phyloP scores from a whole-genome alignment of 2,888 invertebrate genomes.

The Ceraclea dissimilis region DNA sequence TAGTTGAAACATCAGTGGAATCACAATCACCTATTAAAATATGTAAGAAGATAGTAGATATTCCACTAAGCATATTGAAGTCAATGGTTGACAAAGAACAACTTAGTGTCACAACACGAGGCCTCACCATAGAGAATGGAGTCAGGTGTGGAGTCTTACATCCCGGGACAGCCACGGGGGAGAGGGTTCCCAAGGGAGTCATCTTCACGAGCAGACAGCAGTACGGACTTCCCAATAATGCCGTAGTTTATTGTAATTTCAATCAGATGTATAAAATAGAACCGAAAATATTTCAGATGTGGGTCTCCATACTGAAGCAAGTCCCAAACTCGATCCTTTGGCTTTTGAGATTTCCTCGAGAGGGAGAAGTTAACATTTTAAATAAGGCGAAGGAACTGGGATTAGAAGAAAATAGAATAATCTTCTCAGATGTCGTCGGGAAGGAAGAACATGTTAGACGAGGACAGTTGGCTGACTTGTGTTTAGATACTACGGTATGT shows the following conservation, averaged over 20 bases:
- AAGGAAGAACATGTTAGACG: constrained; percentile 89
- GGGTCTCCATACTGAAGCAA: constrained; percentile 75
- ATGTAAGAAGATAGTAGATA: background rate
- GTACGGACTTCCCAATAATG: constrained; percentile 82
- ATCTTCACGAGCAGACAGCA: constrained; percentile 84
- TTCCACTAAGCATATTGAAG: background rate
- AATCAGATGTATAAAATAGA: constrained; percentile 94
- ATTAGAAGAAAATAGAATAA: constrained; percentile 53
- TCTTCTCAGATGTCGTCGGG: constrained; percentile 89
- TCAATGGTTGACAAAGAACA: constrained; percentile 5
- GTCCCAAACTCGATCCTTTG: constrained; percentile 84
- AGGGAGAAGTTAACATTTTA: constrained; percentile 65
- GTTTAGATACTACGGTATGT: constrained; percentile 86
- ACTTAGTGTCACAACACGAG: constrained; percentile 68
- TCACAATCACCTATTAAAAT: background rate
- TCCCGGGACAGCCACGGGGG: constrained; percentile 68
- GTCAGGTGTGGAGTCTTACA: constrained; percentile 75
- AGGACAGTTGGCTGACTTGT: constrained; percentile 88
- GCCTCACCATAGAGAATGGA: constrained; percentile 86
- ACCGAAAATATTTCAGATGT: constrained; percentile 79
- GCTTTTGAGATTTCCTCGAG: constrained; percentile 80
- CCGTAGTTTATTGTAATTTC: constrained; percentile 89
- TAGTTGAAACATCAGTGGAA: background rate
- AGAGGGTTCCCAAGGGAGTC: constrained; percentile 85
- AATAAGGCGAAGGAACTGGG: constrained; percentile 65